Base-by-base conservation (phyloP, 2,113 vertebrate species). In the Craseonycteris thonglongyai region DNA sequence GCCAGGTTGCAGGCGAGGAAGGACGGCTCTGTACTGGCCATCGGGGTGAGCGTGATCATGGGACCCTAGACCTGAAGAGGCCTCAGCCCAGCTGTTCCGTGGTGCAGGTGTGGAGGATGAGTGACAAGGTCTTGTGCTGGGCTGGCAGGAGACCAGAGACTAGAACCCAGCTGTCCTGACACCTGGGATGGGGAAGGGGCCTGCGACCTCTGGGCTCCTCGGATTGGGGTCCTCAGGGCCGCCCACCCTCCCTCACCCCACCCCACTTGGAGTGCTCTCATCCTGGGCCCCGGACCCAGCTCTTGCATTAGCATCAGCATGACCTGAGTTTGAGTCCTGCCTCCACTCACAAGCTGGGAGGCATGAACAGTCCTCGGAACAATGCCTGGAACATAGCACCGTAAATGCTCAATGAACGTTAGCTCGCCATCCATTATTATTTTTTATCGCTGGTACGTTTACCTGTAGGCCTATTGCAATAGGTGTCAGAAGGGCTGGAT, bases 1-100 rank as follows among this genome's bases (percentile, higher is more conserved):
- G 38, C 33, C 54, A 68, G 82, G 47, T 61, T 59, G 35, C 59
- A 28, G 22, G n/a, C 18, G 42, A 61, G 13, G 12, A 61, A 35
- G n/a, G 65, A 21, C 47, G 26, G 21, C 7, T 66, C 0, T 40
- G 18, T 10, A 0, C 12, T 51, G 56, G n/a, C 47, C 30, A 10
- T 10, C 65, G n/a, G 3, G 35, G 22, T 66, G 33, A 33, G 45
- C 0, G 14, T 1, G 0, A 38, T 2, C 33, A 5, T 21, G 4
- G 56, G 24, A 49, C 11, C 35, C 16, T 54, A 24, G 5, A 15
- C 8, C 35, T 45, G 22, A 59, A 40, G 61, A 26, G 22, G 10
- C 5, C 24, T 63, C 4, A 1, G 4, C 51, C 28, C 24, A 11
- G 49, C 15, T 7, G 1, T 26, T 28, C 51, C 16, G 15, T 7